Percentiles rank a stretch among this genome's conserved stretches.
Conservation (phyloP, 2,797 vertebrate species). For the Zenarchopterus dispar region DNA sequence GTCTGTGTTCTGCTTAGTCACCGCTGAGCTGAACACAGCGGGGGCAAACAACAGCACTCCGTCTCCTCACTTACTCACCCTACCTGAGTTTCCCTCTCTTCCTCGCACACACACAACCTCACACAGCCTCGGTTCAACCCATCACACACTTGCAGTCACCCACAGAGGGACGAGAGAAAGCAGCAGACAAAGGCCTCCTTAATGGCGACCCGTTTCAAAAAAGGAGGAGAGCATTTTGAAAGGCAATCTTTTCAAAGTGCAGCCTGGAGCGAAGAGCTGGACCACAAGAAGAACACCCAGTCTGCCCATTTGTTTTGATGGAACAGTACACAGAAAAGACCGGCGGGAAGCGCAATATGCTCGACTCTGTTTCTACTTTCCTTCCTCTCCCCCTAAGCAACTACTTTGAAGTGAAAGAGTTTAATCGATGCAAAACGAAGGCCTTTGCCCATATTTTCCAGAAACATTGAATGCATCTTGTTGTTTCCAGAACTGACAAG, state of each 20-base stretch:
- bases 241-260: constrained; percentile 50
- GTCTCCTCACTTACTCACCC: neutral
- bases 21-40: constrained; percentile 20
- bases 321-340: constrained; percentile 10
- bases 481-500: too few relatives aligned
- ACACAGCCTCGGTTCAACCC: constrained; percentile 1
- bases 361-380: neutral
- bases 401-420: too few relatives aligned
- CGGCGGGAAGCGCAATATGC: constrained; percentile 1
- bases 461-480: too few relatives aligned
- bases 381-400: too few relatives aligned
- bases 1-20: constrained; percentile 58
- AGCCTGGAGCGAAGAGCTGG: constrained; percentile 49
- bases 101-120: constrained; percentile 11
- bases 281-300: constrained; percentile 21
- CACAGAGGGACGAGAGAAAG: constrained; percentile 23
- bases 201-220: constrained; percentile 43
- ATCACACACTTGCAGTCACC: constrained; percentile 5
- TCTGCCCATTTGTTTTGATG: constrained; percentile 4
- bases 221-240: constrained; percentile 46
- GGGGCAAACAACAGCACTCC: constrained; percentile 28
- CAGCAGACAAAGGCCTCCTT: constrained; percentile 41
- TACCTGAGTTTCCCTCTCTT: constrained; percentile 6
- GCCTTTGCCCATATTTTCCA: too few relatives aligned
- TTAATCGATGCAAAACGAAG: too few relatives aligned